These are phyloP conservation scores for Bagarius yarrelli DNA, from an alignment of 2,113 vertebrate species.

Conservation along the genomic window DNA sequence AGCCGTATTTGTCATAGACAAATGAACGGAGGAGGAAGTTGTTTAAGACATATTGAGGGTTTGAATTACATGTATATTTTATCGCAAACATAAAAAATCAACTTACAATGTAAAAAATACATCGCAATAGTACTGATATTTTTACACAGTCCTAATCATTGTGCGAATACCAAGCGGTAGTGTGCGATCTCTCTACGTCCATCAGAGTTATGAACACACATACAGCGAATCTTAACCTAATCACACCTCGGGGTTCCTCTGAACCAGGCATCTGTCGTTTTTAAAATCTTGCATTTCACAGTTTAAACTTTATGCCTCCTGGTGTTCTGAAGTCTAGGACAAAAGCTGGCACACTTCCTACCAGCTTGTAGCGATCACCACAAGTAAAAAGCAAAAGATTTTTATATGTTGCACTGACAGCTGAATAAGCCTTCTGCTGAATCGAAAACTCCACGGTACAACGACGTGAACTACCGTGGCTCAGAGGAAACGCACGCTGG, in stretches of 20 bases:
- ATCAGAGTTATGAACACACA: background rate
- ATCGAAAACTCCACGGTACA: conserved; percentile 28
- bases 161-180: background rate
- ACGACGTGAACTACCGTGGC: conserved; percentile 24
- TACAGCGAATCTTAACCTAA: background rate
- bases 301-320: conserved; percentile 1
- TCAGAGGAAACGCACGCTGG: conserved; percentile 20
- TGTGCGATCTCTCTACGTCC: conserved; percentile 33
- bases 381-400: conserved; percentile 21
- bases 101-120: too few species aligned
- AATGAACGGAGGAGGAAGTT: too few species aligned
- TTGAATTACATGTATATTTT: too few species aligned
- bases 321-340: conserved; percentile 23
- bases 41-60: too few species aligned
- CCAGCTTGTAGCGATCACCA: conserved; percentile 14
- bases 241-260: background rate
- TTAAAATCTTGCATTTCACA: background rate
- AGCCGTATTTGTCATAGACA: too few species aligned
- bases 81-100: too few species aligned
- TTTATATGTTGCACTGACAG: conserved; percentile 22
- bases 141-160: too few species aligned
- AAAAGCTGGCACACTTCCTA: conserved; percentile 15
- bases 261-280: background rate
- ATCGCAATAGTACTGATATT: too few species aligned
- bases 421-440: conserved; percentile 37